A percentile compares a stretch with the other conserved stretches of the same genome.
Conservation (phyloP, 2,113 vertebrate species). For the Sander lucioperca region DNA sequence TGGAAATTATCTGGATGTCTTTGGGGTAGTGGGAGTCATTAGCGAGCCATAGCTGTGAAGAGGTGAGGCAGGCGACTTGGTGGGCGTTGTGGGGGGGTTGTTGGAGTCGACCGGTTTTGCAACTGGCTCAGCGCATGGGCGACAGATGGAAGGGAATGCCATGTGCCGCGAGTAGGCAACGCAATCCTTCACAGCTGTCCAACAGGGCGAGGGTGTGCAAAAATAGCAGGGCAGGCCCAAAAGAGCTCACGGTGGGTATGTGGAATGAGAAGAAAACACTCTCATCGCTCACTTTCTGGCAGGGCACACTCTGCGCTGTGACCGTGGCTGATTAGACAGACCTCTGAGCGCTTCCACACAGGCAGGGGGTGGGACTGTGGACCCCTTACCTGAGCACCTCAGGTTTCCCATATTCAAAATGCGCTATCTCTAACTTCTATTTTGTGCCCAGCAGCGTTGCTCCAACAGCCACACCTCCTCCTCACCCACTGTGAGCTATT, state of each 20-base stretch:
- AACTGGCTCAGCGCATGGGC: conserved; percentile 39
- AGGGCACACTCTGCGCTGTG: conserved; percentile 1
- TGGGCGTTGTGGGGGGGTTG: not conserved
- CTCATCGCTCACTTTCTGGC: conserved; percentile 60
- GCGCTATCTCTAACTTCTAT: conserved; percentile 34
- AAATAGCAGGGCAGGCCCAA: conserved; percentile 59
- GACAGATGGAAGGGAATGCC: conserved; percentile 74
- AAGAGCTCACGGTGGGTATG: conserved; percentile 50
- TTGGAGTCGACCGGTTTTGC: conserved; percentile 62
- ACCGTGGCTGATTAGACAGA: conserved; percentile 58
- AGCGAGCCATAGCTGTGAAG: conserved; percentile 37
- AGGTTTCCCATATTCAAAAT: conserved; percentile 47
- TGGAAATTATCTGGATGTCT: conserved; percentile 63
- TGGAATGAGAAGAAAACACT: conserved; percentile 72
- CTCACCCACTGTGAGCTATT: conserved; percentile 42
- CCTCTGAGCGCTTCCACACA: conserved; percentile 31
- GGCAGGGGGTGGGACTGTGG: conserved; percentile 28
- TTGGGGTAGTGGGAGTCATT: conserved; percentile 67
- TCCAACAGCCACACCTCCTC: conserved; percentile 31
- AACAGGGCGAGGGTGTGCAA: conserved; percentile 56
- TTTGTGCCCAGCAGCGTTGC: conserved; percentile 42
- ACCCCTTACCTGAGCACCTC: conserved; percentile 44
- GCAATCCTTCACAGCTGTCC: conserved; percentile 77
- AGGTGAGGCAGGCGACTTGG: conserved; percentile 35
- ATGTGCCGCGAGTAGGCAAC: conserved; percentile 62